Evolutionary conservation across 2,113 vertebrate species (phyloP), one percentile per base, ranked within the genome.

Genomic region (Istiophorus platypterus): DNA sequence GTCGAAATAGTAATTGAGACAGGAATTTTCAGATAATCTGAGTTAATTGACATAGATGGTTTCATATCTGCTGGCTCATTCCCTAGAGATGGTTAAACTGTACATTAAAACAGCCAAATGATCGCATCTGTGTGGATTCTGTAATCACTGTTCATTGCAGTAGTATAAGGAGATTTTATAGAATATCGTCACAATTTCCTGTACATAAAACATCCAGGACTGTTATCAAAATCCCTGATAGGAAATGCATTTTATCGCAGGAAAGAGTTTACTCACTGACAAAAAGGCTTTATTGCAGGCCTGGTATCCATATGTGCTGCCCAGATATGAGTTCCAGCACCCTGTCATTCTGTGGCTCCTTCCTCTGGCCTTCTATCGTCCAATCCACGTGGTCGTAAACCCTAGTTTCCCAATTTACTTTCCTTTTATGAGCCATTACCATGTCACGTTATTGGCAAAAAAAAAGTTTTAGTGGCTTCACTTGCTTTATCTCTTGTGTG

Each of bases 341-440:
- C 26, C 24, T 47, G 41, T 47, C 47, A 31, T 78, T 27, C 45
- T 39, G 45, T 39, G 5, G 58, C 73, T 59, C 63, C 67, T 27
- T 66, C 71, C 75, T 41, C 70, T 51, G 31, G 61, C 67, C 63
- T 49, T 42, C 52, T 13, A 51, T 29, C 1, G 24, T 66, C 67
- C 52, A 49, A 78, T 77, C 56, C 74, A 57, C 80, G 24, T 1
- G 73, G 51, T 88, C 70, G 12, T 92, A 91, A 93, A 90, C 74
- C 57, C 47, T 47, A 57, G 62, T 66, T 62, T 82, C 71, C 66
- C 84, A 87, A 86, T 92, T 86, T 89, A 82, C 87, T 64, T 90
- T 81, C 41, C 65, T 73, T 92, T 92, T 89, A 91, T 82, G 78
- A 89, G 64, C 78, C 83, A 81, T 89, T 85, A 90, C 81, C 72